Conservation (phyloP, 2,888 invertebrate genomes). For the Sphaerophoria taeniata region DNA sequence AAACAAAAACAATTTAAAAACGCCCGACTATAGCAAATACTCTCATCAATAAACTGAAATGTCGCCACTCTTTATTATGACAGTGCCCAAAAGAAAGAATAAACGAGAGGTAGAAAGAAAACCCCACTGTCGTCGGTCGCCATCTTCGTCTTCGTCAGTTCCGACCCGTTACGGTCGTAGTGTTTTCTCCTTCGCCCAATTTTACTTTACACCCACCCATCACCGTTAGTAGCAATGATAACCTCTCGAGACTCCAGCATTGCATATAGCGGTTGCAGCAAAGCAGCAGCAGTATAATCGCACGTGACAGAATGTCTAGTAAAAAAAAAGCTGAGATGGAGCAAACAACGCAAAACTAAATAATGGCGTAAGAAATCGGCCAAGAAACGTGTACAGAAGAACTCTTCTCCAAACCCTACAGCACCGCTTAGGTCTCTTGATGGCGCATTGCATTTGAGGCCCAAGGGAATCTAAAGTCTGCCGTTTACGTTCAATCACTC, state of each 20-base stretch:
- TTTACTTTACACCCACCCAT: constrained; percentile 2
- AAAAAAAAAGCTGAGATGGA: constrained; percentile 56
- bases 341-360: constrained; percentile 69
- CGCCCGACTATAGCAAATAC: constrained; percentile 57
- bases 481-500: background rate
- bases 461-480: background rate
- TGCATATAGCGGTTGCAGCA: constrained; percentile 50
- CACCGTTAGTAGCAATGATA: background rate
- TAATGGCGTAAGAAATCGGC: constrained; percentile 74
- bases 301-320: constrained; percentile 72
- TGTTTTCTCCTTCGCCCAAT: background rate
- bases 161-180: background rate
- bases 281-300: constrained; percentile 66
- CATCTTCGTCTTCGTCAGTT: background rate
- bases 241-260: constrained; percentile 11
- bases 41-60: constrained; percentile 74
- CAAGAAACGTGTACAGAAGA: constrained; percentile 65
- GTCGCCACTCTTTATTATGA: constrained; percentile 73
- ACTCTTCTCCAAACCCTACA: constrained; percentile 20
- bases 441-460: background rate
- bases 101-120: constrained; percentile 25
- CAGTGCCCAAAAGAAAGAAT: constrained; percentile 49
- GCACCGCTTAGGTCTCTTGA: background rate
- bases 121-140: constrained; percentile 12
- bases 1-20: too few relatives aligned